Percentiles rank a stretch among this genome's conserved stretches.
Evolutionary conservation across 2,888 invertebrate species (phyloP).

Genomic region (Gnatocerus cornutus): DNA sequence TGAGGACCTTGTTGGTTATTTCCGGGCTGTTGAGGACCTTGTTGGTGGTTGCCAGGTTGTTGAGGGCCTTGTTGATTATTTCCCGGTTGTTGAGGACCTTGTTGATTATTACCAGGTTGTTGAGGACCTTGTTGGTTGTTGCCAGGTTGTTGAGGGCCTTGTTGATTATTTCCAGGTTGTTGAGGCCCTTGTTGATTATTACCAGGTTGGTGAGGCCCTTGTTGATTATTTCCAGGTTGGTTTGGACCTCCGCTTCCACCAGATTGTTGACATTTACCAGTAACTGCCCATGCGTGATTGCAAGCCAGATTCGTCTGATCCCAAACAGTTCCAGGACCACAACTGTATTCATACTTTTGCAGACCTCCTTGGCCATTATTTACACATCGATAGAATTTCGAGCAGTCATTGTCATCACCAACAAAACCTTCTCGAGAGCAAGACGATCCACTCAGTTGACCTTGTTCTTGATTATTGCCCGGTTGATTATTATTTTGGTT

Average conservation of each 20-base stretch:
- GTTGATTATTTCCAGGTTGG: no score
- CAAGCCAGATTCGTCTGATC: constrained; percentile 80
- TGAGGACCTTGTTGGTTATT: constrained; percentile 52
- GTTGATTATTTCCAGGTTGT: constrained; percentile 43
- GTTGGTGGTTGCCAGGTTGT: constrained; percentile 38
- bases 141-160: constrained; percentile 47
- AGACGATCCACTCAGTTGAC: constrained; percentile 51
- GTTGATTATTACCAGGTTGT: constrained; percentile 33
- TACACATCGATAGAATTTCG: constrained; percentile 85
- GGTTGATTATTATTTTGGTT: constrained; percentile 43
- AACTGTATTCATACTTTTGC: constrained; percentile 80
- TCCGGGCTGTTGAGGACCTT: constrained; percentile 47
- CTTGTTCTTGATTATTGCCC: constrained; percentile 56
- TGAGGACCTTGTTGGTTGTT: constrained; percentile 46
- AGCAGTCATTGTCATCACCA: constrained; percentile 79
- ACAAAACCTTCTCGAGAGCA: constrained; percentile 82
- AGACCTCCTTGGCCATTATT: constrained; percentile 75
- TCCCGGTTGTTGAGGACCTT: constrained; percentile 22
- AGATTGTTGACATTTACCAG: constrained; percentile 54
- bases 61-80: constrained; percentile 38
- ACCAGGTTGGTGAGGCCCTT: no score
- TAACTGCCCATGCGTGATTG: constrained; percentile 79
- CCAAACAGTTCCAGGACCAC: constrained; percentile 86
- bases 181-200: constrained; percentile 54
- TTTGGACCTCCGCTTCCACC: constrained; percentile 11